Base-by-base conservation (phyloP, 2,888 invertebrate genomes). In the Pseudococcus longispinus region DNA sequence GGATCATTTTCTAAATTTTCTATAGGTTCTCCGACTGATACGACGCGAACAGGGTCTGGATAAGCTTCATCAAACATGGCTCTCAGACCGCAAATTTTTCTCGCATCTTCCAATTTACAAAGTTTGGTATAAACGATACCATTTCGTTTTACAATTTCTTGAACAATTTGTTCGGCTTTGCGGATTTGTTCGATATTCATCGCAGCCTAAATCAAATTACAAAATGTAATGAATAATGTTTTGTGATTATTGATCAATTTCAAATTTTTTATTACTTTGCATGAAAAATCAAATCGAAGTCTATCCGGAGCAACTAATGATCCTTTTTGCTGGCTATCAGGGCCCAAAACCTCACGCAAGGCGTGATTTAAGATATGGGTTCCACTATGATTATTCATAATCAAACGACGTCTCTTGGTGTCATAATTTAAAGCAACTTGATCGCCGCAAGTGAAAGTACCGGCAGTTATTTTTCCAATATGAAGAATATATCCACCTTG, bases 341-440 rank as follows among this genome's bases (percentile, higher is more conserved):
- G 94, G 15, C 97, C 96, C 65, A 99, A 92, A 32, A 98, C 97
- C 90, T 95, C 94, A 87, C 98, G 93, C 88, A 99, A 92, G 29
- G 97, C 97, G 91, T 95, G 98, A 92, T 99, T 99, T 18, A 99
- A 92, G 70, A 98, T 94, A 91, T 99, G 99, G 0, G 99, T 99
- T 29, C 98, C 98, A 70, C 99, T 96, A 91, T 99, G 98, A 92
- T 99, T 99, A 91, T 96, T 98, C 99, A 99, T 99, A n/a, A 99
- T 93, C 44, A 96, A 92, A 89, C 96, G 93, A 89, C 99, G 93
- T 87, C 99, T 94, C 87, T 94, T 93, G 87, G 94, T 94, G 91
- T 99, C 98, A 88, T 99, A 93, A 89, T 95, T 93, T 77, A 98
- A 92, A 87, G 93, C 92, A 70, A 99, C 92, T 90, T 93, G 93